phyloP scores from a whole-genome alignment of 2,888 invertebrate species.

The Anorthoa munda region DNA sequence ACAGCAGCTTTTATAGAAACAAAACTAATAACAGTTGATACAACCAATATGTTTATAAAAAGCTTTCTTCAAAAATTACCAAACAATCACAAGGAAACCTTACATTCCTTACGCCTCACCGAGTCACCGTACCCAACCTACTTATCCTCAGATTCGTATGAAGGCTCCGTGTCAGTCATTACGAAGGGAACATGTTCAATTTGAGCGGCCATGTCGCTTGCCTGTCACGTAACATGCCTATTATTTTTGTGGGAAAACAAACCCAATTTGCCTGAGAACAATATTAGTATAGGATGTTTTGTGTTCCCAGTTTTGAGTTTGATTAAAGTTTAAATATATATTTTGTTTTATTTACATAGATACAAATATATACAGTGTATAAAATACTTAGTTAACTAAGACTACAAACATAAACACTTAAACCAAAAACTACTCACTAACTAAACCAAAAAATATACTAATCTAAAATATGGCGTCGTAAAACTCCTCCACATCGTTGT shows the following conservation, averaged over 20 bases:
- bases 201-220: constrained; percentile 59
- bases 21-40: not conserved
- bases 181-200: constrained; percentile 59
- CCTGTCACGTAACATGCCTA: constrained; percentile 52
- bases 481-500: too few species aligned
- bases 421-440: too few species aligned
- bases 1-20: not conserved
- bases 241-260: constrained; percentile 62
- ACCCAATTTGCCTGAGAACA: constrained; percentile 51
- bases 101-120: not conserved
- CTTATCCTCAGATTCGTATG: constrained; percentile 60
- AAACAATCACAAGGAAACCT: not conserved
- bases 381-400: too few species aligned
- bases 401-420: too few species aligned
- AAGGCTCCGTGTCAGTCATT: constrained; percentile 60
- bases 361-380: too few species aligned
- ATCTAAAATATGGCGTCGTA: too few species aligned
- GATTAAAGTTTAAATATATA: constrained; percentile 35
- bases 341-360: too few species aligned
- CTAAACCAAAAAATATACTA: too few species aligned
- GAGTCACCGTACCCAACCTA: constrained; percentile 23
- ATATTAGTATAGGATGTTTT: constrained; percentile 42
- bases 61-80: not conserved
- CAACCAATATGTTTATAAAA: not conserved
- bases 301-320: constrained; percentile 20